Conservation (phyloP, 1,140 invertebrate species). For the Trialeurodes vaporariorum region DNA sequence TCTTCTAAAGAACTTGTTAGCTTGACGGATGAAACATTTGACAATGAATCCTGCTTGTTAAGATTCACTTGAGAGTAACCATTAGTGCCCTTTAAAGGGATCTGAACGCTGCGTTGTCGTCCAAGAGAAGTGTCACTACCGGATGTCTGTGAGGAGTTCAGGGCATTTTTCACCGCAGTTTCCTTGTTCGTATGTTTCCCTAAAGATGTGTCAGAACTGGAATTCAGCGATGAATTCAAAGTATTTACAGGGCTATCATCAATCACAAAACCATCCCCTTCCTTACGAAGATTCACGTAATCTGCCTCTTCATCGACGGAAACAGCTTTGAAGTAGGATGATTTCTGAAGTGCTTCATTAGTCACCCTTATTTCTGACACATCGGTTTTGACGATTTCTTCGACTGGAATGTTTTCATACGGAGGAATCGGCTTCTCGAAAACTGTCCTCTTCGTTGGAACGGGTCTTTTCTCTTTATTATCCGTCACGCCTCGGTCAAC, state of each 20-base stretch:
- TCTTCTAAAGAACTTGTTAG: constrained; percentile 25
- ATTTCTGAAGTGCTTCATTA: constrained; percentile 7
- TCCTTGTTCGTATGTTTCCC: no score
- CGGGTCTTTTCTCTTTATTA: constrained; percentile 15
- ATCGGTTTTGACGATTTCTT: constrained; percentile 8
- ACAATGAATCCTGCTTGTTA: constrained; percentile 10
- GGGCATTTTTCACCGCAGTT: no score
- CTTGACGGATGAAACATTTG: constrained; percentile 15
- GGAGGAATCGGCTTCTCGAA: constrained; percentile 18
- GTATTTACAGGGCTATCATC: constrained; percentile 2
- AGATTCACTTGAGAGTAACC: constrained; percentile 18
- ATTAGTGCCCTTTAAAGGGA: not conserved
- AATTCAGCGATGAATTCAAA: not conserved
- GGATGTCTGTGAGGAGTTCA: not conserved
- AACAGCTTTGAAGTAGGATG: not conserved
- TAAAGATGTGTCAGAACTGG: no score
- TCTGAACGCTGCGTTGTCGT: no score
- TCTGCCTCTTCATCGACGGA: constrained; percentile 15
- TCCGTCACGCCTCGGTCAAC: constrained; percentile 4
- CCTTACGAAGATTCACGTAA: constrained; percentile 18
- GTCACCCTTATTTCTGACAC: constrained; percentile 7
- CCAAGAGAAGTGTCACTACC: no score
- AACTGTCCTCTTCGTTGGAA: constrained; percentile 16
- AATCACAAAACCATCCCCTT: constrained; percentile 15
- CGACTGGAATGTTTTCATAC: constrained; percentile 20